Base-by-base conservation (phyloP, 2,888 invertebrate genomes). In the Mimumesa dahlbomi region DNA sequence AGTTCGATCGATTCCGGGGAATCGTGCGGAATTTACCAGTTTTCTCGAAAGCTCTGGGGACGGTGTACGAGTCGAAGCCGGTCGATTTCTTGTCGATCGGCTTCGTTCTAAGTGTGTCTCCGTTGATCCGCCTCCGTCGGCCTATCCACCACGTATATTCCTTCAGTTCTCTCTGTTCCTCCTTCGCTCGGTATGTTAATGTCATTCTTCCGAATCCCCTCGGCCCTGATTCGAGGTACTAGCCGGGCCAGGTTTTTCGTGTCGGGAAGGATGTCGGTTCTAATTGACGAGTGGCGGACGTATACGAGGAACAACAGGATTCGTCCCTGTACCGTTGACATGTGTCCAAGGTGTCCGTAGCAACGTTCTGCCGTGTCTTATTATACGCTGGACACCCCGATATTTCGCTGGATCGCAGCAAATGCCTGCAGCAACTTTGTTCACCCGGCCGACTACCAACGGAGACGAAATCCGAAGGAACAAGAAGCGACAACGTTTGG, bases 301-400 rank as follows among this genome's bases (percentile, higher is more conserved):
- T 79, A 79, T 74, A 71, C 77, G 58, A 63, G 57, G 46, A 67
- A 53, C 62, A 56, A 66, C 52, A 63, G 58, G 58, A 61, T 57
- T 21, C 68, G 63, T 49, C 56, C 56, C 69, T 54, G 56, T 40
- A 57, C 31, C 50, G 67, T 57, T 67, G 83, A 85, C 87, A 85
- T 85, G 78, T 86, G 86, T 86, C 81, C 82, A 62, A 86, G 84
- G 85, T 86, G 87, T 85, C 81, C 77, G 81, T 74, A 83, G 72
- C 83, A 79, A 61, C 77, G 81, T 82, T 79, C 77, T 69, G 22
- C 68, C 77, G 75, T 83, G 78, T 82, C 82, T 82, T 85, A 85
- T 85, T 85, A 84, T 84, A 82, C 85, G 72, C 59, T 63, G 80
- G 69, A 79, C 80, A 74, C 77, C 77, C 74, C 62, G 71, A 79